Base-by-base conservation (phyloP, 2,113 vertebrate species). In the Crotalus viridis region DNA sequence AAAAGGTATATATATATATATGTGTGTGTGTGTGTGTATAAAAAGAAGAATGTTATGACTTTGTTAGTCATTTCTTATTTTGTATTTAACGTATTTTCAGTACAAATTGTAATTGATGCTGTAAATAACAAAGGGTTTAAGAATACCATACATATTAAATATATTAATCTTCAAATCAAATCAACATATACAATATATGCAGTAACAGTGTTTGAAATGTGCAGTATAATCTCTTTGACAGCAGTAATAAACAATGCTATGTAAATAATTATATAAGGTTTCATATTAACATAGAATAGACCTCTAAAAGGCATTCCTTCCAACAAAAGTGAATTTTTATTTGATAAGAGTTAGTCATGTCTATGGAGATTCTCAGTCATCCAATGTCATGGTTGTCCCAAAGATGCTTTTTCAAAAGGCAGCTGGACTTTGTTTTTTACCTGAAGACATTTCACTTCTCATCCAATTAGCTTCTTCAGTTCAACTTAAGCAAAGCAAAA, bases 1-100 rank as follows among this genome's bases (percentile, higher is more conserved):
- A 97, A 98, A 97, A 99, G 99, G 99, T 97, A 95, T 94, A 51
- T 26, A 43, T 43, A 43, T 10, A 15, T 69, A 33, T 69, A n/a
- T 69, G 2, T n/a, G n/a, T n/a, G n/a, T n/a, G n/a, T n/a, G n/a
- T n/a, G n/a, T n/a, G n/a, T 54, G 3, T 54, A 54, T 43, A 13
- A 21, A 43, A 85, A 52, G 46, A 48, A 24, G 26, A 10, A 39
- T 24, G 54, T 8, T 55, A 21, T 87, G 74, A n/a, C 13, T 88
- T 90, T 39, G 43, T 13, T 93, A 10, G n/a, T 12, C 24, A 87
- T 87, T 90, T n/a, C 22, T 21, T 46, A 43, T n/a, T 24, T 1
- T 43, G 8, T 56, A 15, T 22, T 9, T 87, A n/a, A 87, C n/a
- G 2, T 2, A 54, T 46, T 86, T 87, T 93, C 9, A 33, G 13